Evolutionary conservation across 2,797 vertebrate species (phyloP).

Genomic region (Rhinatrema bivittatum): DNA sequence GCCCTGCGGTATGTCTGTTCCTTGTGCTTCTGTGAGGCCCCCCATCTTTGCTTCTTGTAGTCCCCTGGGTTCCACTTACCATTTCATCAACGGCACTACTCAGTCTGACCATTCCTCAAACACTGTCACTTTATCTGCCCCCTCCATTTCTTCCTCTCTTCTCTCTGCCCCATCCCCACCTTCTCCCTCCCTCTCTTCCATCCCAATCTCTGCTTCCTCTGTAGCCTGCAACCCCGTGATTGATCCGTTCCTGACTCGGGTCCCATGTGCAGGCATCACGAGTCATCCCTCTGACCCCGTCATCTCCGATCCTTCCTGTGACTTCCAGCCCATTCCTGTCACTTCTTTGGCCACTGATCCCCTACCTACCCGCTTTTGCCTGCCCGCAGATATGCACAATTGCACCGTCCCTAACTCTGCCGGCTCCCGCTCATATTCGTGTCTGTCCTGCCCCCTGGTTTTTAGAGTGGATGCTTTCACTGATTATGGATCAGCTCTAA

Average conservation of each 20-base stretch:
- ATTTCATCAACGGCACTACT: too few relatives aligned
- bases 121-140: not conserved
- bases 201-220: not conserved
- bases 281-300: not conserved
- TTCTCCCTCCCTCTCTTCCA: not conserved
- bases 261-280: not conserved
- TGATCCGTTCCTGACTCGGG: not conserved
- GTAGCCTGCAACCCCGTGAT: too few relatives aligned
- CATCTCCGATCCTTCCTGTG: conserved; percentile 2
- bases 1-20: too few relatives aligned
- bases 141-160: not conserved
- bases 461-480: conserved; percentile 71
- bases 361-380: conserved; percentile 59
- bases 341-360: conserved; percentile 39
- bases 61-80: too few relatives aligned
- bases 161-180: not conserved
- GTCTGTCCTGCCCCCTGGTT: conserved; percentile 26
- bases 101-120: too few relatives aligned
- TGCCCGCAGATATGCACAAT: too few relatives aligned
- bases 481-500: conserved; percentile 78
- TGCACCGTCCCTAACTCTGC: not conserved
- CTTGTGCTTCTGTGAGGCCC: too few relatives aligned
- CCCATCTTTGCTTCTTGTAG: too few relatives aligned
- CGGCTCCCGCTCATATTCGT: not conserved
- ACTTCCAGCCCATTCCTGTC: too few relatives aligned